Base-by-base conservation (phyloP, 2,113 vertebrate species). In the Noctilio leporinus region DNA sequence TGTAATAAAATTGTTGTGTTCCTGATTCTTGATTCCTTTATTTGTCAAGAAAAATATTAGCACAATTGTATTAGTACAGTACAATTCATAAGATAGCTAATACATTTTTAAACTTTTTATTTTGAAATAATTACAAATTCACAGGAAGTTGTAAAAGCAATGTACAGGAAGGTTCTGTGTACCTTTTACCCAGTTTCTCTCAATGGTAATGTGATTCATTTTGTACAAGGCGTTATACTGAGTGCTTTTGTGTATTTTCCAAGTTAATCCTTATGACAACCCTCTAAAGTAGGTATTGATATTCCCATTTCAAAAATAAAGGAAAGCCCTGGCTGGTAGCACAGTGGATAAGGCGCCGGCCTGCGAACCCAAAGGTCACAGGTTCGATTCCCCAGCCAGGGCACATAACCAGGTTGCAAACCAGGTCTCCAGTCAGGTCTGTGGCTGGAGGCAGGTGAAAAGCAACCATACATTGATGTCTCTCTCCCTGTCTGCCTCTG, bases 61-160 rank as follows among this genome's bases (percentile, higher is more conserved):
- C 12, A 59, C 17, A 72, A 47, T 30, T 49, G 49, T 64, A 64
- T 64, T 64, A 64, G 59, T 10, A 59, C 14, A 72, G 43, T 30
- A 57, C 3, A 75, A 62, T 64, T 92, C 24, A 72, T 14, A 26
- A 67, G 53, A 82, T 38, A 95, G 22, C n/a, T 53, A 91, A 45
- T 53, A 65, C 2, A 47, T 57, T 82, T 84, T 93, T 77, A 14
- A 86, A 65, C 47, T 85, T 78, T 86, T 90, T 77, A 83, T 83
- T 94, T 94, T 72, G 47, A 94, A 96, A 90, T 92, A 75, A 94
- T 90, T 83, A 76, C 38, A 86, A 49, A 91, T 76, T 94, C 38
- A 85, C 15, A 91, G 87, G 67, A 96, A 81, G 38, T 88, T 89
- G 14, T 35, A 87, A 69, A 81, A 82, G 86, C 81, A 82, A 67